These are phyloP conservation scores for Disparrhopalites patrizii DNA, from an alignment of 2,888 invertebrate species.

Conservation along the genomic window DNA sequence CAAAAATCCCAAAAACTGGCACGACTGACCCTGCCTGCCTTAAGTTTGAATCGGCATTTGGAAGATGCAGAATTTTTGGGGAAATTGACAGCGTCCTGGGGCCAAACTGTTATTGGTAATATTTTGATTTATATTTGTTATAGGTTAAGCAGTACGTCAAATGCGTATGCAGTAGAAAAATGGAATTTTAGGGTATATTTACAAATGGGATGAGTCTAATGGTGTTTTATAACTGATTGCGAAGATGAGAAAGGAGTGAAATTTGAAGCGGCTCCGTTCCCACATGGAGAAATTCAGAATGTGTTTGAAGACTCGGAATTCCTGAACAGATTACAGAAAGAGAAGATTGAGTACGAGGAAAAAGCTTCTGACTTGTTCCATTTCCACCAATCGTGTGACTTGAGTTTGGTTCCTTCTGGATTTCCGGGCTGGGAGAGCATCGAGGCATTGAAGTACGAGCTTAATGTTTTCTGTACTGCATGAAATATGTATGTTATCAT, in stretches of 20 bases:
- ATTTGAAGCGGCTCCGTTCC: conserved; percentile 32
- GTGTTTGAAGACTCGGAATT: conserved; percentile 36
- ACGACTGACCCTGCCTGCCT: background rate
- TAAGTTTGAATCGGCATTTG: conserved; percentile 2
- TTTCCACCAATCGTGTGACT: conserved; percentile 44
- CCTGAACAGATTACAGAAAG: conserved; percentile 27
- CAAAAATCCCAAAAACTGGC: background rate
- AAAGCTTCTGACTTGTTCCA: conserved; percentile 45
- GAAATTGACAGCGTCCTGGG: conserved; percentile 2
- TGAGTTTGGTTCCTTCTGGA: conserved; percentile 26
- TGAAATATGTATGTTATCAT: too few relatives aligned
- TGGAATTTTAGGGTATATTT: too few relatives aligned
- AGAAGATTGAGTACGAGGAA: conserved; percentile 27
- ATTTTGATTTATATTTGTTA: too few relatives aligned
- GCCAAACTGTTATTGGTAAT: background rate
- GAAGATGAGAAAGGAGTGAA: background rate
- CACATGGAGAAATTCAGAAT: conserved; percentile 34
- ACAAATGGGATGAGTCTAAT: background rate
- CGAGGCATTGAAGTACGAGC: conserved; percentile 34
- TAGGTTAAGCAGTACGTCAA: too few relatives aligned
- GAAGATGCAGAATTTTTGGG: conserved; percentile 13
- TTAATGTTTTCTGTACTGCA: background rate
- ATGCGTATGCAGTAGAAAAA: too few relatives aligned
- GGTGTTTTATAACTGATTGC: background rate
- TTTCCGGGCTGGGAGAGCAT: conserved; percentile 28